Conservation (phyloP, 2,113 vertebrate species). For the Archilochus colubris region DNA sequence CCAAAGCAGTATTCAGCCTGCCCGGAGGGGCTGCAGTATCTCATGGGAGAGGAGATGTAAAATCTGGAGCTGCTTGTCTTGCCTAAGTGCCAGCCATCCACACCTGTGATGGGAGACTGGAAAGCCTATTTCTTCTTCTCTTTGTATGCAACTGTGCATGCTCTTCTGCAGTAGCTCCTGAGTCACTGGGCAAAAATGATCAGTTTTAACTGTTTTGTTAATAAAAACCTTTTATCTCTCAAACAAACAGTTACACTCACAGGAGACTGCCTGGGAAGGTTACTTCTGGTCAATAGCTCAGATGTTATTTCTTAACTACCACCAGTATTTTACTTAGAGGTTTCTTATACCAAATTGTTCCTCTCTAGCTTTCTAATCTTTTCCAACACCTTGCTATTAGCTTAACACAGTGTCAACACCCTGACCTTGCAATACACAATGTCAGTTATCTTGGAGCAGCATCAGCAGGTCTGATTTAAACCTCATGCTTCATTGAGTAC, state of each 20-base stretch:
- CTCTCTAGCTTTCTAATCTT: not conserved
- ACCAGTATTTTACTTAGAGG: not conserved
- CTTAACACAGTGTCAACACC: fast-evolving
- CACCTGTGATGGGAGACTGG: not conserved
- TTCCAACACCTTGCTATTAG: not conserved
- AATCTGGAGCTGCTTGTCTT: not conserved
- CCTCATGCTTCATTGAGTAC: not conserved
- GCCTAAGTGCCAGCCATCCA: not conserved
- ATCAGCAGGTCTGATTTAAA: not conserved
- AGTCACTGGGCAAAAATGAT: not conserved
- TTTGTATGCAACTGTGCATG: not conserved
- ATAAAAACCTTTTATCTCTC: not conserved
- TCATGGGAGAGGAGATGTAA: not conserved
- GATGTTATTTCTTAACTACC: not conserved
- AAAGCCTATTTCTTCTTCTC: not conserved
- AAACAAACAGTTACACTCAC: not conserved
- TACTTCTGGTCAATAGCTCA: not conserved
- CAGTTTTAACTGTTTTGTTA: not conserved
- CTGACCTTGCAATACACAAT: not conserved
- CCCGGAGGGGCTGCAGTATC: not conserved
- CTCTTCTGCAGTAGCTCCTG: not conserved
- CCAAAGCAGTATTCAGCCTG: not conserved
- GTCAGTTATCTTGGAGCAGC: not conserved
- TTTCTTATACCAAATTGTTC: not conserved
- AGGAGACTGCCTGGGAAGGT: not conserved